These are phyloP conservation scores for Anaspis maculata DNA, from an alignment of 2,888 invertebrate genomes.

Conservation along the genomic window DNA sequence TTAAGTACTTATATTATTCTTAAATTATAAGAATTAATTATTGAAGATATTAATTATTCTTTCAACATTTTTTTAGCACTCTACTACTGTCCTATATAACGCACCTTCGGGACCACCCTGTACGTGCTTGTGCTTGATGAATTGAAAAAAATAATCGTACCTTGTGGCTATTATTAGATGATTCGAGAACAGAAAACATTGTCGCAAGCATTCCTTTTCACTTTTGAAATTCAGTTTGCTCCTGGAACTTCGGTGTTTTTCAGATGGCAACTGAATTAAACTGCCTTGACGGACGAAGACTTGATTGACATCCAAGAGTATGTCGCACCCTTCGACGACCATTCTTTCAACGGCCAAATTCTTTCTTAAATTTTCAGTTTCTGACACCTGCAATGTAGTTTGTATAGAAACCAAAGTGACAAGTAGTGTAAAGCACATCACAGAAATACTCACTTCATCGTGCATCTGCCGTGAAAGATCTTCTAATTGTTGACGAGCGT, in stretches of 20 bases:
- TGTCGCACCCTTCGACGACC: slow-evolving; percentile 91
- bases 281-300: slow-evolving; percentile 86
- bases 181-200: slow-evolving; percentile 87
- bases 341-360: slow-evolving; percentile 86
- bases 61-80: no score
- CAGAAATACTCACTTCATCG: slow-evolving; percentile 56
- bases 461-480: slow-evolving; percentile 82
- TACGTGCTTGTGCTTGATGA: no score
- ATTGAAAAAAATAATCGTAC: no score
- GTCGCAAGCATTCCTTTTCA: slow-evolving; percentile 64
- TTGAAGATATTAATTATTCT: no score
- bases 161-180: slow-evolving; percentile 78
- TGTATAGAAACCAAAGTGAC: not conserved
- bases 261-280: slow-evolving; percentile 62
- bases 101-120: no score
- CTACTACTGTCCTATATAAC: no score
- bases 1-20: no score
- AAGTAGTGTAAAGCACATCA: not conserved
- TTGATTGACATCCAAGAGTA: slow-evolving; percentile 85
- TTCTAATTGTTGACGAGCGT: slow-evolving; percentile 79
- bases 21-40: no score
- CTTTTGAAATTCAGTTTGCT: slow-evolving; percentile 55
- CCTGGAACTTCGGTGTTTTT: slow-evolving; percentile 50
- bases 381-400: slow-evolving; percentile 58
- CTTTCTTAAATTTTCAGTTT: slow-evolving; percentile 85